Evolutionary conservation across 2,888 invertebrate species (phyloP).

Genomic region (Chouioia cunea): DNA sequence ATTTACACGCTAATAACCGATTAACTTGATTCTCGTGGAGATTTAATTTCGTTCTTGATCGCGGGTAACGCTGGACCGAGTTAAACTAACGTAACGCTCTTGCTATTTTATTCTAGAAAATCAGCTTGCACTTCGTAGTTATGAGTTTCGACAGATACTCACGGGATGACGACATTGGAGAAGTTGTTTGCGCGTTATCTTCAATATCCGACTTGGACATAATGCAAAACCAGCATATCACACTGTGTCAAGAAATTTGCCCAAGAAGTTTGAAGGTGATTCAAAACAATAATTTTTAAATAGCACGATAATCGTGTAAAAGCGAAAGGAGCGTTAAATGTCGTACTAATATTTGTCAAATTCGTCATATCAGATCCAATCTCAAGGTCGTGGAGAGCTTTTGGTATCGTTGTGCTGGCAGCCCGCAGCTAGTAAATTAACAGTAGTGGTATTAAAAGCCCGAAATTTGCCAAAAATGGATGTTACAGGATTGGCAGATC

Average conservation of each 20-base stretch:
- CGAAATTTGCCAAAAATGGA: conserved; percentile 98
- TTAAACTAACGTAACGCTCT: no score
- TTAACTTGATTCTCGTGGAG: no score
- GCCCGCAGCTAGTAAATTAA: conserved; percentile 94
- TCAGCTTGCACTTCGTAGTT: conserved; percentile 93
- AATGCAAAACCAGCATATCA: conserved; percentile 83
- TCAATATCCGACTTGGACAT: conserved; percentile 75
- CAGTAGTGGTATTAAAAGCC: conserved; percentile 97
- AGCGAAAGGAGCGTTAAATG: neutral
- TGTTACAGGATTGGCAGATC: conserved; percentile 96
- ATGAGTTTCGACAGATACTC: conserved; percentile 90
- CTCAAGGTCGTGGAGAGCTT: conserved; percentile 94
- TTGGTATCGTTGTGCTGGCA: conserved; percentile 98
- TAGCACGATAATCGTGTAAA: neutral
- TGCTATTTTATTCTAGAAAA: conserved; percentile 71
- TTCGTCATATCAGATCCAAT: conserved; percentile 78
- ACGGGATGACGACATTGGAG: conserved; percentile 97
- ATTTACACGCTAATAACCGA: no score
- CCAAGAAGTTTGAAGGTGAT: conserved; percentile 92
- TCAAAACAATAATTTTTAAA: neutral
- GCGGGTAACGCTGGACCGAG: no score
- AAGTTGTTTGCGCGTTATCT: conserved; percentile 89
- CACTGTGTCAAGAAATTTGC: conserved; percentile 89
- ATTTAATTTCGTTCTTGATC: no score
- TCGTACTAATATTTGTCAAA: neutral